Percentiles rank a stretch among this genome's conserved stretches.
phyloP scores from a whole-genome alignment of 1,140 invertebrate species.

The Halesus radiatus region DNA sequence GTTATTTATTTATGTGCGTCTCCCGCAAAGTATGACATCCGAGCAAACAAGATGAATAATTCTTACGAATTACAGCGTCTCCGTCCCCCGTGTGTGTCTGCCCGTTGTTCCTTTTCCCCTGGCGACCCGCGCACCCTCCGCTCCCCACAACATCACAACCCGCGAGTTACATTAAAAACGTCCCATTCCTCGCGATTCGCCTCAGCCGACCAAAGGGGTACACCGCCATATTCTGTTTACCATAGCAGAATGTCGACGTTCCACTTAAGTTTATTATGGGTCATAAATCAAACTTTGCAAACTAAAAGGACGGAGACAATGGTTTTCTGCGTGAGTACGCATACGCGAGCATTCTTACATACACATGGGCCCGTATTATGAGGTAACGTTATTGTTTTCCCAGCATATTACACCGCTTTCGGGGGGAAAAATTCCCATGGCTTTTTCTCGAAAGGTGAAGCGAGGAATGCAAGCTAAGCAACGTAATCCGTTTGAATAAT shows the following conservation, averaged over 20 bases:
- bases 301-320: constrained; percentile 47
- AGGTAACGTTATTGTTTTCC: constrained; percentile 35
- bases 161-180: constrained; percentile 34
- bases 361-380: constrained; percentile 15
- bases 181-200: constrained; percentile 14
- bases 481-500: background rate
- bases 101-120: too few relatives aligned
- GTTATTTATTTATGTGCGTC: too few relatives aligned
- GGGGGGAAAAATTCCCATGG: constrained; percentile 10
- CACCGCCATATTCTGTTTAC: constrained; percentile 36
- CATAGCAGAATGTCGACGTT: constrained; percentile 45
- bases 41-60: too few relatives aligned
- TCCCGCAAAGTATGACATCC: too few relatives aligned
- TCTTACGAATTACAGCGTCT: too few relatives aligned
- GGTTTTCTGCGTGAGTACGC: constrained; percentile 40
- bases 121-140: background rate
- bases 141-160: background rate
- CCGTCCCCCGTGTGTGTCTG: background rate
- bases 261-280: constrained; percentile 46
- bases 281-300: constrained; percentile 47
- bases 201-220: constrained; percentile 7
- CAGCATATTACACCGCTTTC: constrained; percentile 29
- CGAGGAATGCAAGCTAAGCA: constrained; percentile 27
- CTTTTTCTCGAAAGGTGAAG: constrained; percentile 32
- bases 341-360: constrained; percentile 9